Base-by-base conservation (phyloP, 1,140 invertebrate genomes). In the Drepana arcuata region DNA sequence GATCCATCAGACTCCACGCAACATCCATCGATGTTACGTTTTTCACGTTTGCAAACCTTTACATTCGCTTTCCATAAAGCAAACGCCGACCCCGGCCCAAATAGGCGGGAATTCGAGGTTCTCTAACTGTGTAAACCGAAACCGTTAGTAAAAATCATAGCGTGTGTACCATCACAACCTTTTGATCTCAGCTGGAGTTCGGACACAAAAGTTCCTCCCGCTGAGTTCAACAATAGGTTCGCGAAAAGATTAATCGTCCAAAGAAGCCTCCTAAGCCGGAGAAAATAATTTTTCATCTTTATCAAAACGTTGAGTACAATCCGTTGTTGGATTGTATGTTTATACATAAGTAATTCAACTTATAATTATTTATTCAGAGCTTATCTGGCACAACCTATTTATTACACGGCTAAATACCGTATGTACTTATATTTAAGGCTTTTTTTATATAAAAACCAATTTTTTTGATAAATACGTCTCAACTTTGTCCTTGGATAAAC, bases 241-340 rank as follows among this genome's bases (percentile, higher is more conserved):
- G 54, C 53, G 49, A 58, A 62, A 78, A 79, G 73, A 79, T 79
- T 79, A 73, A 79, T 79, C 67, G 73, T 67, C 57, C 46, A 51
- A 61, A 65, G 67, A 63, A 70, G 47, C 62, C 65, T 59, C 57
- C 56, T 66, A 75, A 68, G 63, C 65, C 54, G 44, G 32, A 51
- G 54, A 52, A 59, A 68, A 72, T 54, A 73, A 75, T 73, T 78
- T 78, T 75, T 78, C 71, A 78, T 78, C 57, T 75, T 75, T 75
- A 78, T 75, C 71, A 78, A 75, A 75, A 71, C 47, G 55, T 59
- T 64, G 44, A 14, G 24, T 21, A 24, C 25, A 16, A 26, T 24
- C 29, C 28, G 26, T 34, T 40, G 42, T 32, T 29, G 4, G 9
- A 5, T 4, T 5, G 9, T 21, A 21, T 21, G 9, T 21, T 4